These are phyloP conservation scores for Todiramphus chloris DNA, from an alignment of 2,113 vertebrate species.

Conservation along the genomic window DNA sequence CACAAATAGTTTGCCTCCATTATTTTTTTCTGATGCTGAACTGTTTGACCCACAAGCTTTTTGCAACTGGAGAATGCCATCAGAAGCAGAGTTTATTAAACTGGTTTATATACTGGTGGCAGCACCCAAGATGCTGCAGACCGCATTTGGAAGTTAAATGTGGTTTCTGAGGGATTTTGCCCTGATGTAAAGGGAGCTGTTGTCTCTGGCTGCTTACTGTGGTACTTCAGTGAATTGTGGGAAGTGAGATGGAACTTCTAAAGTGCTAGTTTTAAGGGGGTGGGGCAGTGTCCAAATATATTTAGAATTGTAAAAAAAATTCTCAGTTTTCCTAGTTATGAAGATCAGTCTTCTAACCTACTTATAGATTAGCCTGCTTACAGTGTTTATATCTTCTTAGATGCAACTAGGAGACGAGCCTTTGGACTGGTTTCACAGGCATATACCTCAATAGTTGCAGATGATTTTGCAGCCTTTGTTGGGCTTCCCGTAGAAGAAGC, in stretches of 20 bases:
- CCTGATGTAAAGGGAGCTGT: background rate
- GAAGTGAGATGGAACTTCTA: background rate
- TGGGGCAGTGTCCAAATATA: background rate
- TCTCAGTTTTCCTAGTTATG: background rate
- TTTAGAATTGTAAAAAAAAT: too few relatives aligned
- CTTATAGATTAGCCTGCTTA: background rate
- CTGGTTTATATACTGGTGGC: background rate
- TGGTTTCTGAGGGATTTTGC: background rate
- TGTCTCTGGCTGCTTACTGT: background rate
- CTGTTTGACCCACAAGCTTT: background rate
- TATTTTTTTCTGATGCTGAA: background rate
- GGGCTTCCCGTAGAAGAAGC: constrained; percentile 96
- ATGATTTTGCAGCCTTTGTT: constrained; percentile 94
- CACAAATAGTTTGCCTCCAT: background rate
- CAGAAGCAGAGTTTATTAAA: background rate
- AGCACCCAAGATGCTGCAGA: background rate
- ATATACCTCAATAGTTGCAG: constrained; percentile 91
- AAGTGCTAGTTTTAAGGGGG: background rate
- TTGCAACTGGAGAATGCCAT: background rate
- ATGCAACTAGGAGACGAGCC: constrained; percentile 87
- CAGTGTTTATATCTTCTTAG: constrained; percentile 57
- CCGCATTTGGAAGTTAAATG: background rate
- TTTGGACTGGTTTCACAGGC: constrained; percentile 94
- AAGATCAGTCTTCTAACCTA: background rate
- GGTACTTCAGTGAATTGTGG: background rate